A percentile compares a stretch with the other conserved stretches of the same genome.
Conservation (phyloP, 2,113 vertebrate species). For the Crypturellus undulatus region DNA sequence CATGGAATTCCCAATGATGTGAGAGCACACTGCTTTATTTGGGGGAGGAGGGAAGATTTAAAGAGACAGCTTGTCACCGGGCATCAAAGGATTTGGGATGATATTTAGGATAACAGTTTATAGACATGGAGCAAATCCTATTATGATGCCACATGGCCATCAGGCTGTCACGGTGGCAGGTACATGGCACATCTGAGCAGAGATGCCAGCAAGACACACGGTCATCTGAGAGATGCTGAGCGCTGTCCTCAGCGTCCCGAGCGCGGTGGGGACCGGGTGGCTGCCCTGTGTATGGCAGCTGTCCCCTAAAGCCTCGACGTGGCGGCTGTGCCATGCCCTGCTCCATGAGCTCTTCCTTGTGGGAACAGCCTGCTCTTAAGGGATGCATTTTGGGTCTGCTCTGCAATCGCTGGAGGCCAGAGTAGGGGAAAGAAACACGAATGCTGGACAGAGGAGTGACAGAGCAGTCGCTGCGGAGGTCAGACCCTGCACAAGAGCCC, state of each 20-base stretch:
- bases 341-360: neutral
- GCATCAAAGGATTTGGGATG: constrained; percentile 69
- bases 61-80: constrained; percentile 67
- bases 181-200: neutral
- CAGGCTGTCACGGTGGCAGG: constrained; percentile 59
- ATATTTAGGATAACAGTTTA: constrained; percentile 73
- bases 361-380: neutral
- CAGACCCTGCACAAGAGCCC: neutral
- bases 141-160: constrained; percentile 66
- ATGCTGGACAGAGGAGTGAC: rapidly evolving
- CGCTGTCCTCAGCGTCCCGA: rapidly evolving
- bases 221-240: neutral
- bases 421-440: rapidly evolving
- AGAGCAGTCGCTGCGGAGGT: neutral
- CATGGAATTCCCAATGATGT: constrained; percentile 33
- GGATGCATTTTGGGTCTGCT: neutral
- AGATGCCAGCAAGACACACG: neutral
- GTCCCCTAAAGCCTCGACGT: neutral
- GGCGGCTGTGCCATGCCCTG: neutral
- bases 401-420: neutral
- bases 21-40: constrained; percentile 9
- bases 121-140: constrained; percentile 70
- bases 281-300: neutral
- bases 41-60: constrained; percentile 28
- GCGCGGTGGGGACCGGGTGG: neutral